phyloP scores from a whole-genome alignment of 2,797 vertebrate genomes.

The Furcifer pardalis region DNA sequence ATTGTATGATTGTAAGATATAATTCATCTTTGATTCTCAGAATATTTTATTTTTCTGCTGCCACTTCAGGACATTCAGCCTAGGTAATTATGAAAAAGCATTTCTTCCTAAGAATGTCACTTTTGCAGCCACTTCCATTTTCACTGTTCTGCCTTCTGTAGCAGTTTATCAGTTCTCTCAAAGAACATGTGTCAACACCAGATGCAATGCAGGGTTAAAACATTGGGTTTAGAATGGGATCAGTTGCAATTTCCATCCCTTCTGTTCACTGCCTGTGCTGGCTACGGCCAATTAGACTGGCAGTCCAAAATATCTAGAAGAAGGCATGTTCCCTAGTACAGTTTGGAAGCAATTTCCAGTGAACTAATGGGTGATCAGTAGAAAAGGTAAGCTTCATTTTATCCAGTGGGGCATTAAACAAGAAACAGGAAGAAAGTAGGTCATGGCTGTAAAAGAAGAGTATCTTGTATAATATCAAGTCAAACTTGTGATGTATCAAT shows the following conservation, averaged over 20 bases:
- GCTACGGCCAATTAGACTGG: background rate
- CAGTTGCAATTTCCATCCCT: too few species aligned
- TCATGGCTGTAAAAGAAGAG: too few species aligned
- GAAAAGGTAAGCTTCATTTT: background rate
- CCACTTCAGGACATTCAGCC: background rate
- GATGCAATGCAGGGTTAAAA: background rate
- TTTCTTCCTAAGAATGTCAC: background rate
- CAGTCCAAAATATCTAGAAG: background rate
- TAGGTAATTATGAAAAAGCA: background rate
- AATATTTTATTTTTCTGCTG: background rate
- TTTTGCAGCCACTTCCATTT: background rate
- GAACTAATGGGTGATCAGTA: background rate
- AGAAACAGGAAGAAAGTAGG: background rate
- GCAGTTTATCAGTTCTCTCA: background rate
- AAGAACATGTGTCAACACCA: background rate
- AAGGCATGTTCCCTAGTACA: too few species aligned
- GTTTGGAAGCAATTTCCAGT: background rate
- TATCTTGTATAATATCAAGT: background rate
- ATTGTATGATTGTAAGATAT: too few species aligned
- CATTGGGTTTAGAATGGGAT: background rate
- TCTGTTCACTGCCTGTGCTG: background rate
- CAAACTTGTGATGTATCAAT: background rate
- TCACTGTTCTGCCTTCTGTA: background rate
- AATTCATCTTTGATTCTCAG: background rate
- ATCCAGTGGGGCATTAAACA: background rate